A percentile compares a stretch with the other conserved stretches of the same genome.
Conservation (phyloP, 2,888 invertebrate species). For the Microplitis manilae region DNA sequence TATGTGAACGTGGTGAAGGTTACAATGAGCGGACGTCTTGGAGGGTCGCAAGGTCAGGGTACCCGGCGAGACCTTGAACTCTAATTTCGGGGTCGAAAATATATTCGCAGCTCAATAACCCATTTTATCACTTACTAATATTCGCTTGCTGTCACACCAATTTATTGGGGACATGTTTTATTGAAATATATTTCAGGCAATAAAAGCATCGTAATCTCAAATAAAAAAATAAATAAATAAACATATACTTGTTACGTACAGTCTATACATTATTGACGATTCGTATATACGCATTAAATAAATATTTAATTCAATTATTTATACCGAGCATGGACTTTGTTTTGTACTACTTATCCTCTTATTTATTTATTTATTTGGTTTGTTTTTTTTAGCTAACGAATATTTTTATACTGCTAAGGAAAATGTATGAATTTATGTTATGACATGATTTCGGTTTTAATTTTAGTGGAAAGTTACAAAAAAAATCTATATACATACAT, state of each 20-base stretch:
- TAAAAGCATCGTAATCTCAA: not conserved
- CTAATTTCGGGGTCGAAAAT: constrained; percentile 39
- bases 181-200: not conserved
- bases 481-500: not conserved
- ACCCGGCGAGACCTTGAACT: constrained; percentile 40
- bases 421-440: not conserved
- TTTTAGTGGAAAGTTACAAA: not conserved
- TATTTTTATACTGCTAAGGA: not conserved
- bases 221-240: not conserved
- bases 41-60: constrained; percentile 44
- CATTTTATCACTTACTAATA: constrained; percentile 18
- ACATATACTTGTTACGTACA: not conserved
- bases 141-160: not conserved
- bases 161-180: not conserved
- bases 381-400: not conserved
- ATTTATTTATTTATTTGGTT: not conserved
- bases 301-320: not conserved
- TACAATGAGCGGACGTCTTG: constrained; percentile 36
- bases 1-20: constrained; percentile 22
- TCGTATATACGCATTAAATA: not conserved
- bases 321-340: not conserved
- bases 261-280: not conserved
- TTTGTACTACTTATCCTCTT: not conserved
- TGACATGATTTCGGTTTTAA: not conserved
- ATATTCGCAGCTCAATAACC: constrained; percentile 14